phyloP scores from a whole-genome alignment of 1,140 invertebrate species.

The Lutraria rhynchaena region DNA sequence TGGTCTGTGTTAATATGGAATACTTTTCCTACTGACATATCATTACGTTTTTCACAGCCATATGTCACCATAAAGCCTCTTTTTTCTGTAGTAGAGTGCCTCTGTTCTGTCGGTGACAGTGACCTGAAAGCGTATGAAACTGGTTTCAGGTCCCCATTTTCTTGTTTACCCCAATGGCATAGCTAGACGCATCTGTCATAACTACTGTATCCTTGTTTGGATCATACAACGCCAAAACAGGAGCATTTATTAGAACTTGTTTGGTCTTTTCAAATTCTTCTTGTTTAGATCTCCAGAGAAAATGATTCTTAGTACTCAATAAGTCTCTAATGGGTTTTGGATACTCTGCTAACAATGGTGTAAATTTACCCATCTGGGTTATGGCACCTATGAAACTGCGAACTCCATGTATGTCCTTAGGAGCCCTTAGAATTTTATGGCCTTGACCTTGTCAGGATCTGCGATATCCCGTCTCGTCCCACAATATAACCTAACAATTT shows the following conservation, averaged over 20 bases:
- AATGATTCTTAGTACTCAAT: slow-evolving; percentile 20
- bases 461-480: slow-evolving; percentile 9
- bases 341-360: background rate
- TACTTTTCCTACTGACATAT: slow-evolving; percentile 27
- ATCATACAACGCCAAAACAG: slow-evolving; percentile 31
- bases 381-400: slow-evolving; percentile 6
- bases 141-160: slow-evolving; percentile 29
- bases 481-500: slow-evolving; percentile 30
- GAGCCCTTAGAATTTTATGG: slow-evolving; percentile 7
- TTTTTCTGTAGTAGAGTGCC: slow-evolving; percentile 12
- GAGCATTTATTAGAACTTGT: background rate
- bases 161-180: slow-evolving; percentile 1
- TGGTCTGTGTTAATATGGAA: slow-evolving; percentile 63
- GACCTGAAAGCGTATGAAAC: slow-evolving; percentile 1
- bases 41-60: slow-evolving; percentile 32
- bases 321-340: background rate
- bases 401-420: slow-evolving; percentile 5
- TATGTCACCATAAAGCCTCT: background rate
- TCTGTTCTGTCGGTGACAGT: slow-evolving; percentile 2
- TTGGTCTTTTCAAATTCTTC: slow-evolving; percentile 16
- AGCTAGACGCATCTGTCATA: background rate
- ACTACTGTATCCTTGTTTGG: slow-evolving; percentile 11
- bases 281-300: background rate
- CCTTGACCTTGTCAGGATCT: slow-evolving; percentile 40
- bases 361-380: slow-evolving; percentile 15